phyloP scores from a whole-genome alignment of 2,113 vertebrate genomes.

The Anser brachyrhynchus region DNA sequence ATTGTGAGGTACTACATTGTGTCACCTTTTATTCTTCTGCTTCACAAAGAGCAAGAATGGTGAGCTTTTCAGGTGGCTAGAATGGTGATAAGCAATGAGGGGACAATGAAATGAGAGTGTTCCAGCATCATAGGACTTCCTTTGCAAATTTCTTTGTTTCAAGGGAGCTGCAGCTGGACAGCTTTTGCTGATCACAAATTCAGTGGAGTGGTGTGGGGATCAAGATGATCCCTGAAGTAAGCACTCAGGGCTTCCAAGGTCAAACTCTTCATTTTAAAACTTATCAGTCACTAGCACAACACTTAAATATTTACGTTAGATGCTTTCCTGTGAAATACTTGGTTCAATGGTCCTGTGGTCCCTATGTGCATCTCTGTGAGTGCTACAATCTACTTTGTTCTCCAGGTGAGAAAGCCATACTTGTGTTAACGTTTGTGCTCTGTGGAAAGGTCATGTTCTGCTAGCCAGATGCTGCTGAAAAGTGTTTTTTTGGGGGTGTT shows the following conservation, averaged over 20 bases:
- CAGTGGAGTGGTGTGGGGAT: background rate
- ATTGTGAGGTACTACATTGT: background rate
- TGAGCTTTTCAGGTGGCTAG: background rate
- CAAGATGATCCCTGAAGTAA: conserved; percentile 23
- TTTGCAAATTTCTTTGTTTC: background rate
- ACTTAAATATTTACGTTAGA: background rate
- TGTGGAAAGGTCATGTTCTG: background rate
- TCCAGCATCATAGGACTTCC: background rate
- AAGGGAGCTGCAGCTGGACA: background rate
- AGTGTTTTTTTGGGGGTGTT: background rate
- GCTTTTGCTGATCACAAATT: conserved; percentile 32
- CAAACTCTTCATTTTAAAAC: background rate
- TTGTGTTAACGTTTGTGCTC: background rate
- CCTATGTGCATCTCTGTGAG: background rate
- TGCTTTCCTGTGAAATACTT: background rate
- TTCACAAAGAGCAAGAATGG: background rate
- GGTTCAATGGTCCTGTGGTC: background rate
- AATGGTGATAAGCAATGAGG: background rate
- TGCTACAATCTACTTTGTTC: background rate
- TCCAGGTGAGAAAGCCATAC: background rate
- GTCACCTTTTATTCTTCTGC: background rate
- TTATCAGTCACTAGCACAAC: background rate
- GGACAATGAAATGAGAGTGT: background rate
- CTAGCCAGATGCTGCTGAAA: background rate
- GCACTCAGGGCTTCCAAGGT: background rate